Percentiles rank a stretch among this genome's conserved stretches.
Evolutionary conservation across 2,888 invertebrate species (phyloP).

Genomic region (Tanytarsus gracilentus): DNA sequence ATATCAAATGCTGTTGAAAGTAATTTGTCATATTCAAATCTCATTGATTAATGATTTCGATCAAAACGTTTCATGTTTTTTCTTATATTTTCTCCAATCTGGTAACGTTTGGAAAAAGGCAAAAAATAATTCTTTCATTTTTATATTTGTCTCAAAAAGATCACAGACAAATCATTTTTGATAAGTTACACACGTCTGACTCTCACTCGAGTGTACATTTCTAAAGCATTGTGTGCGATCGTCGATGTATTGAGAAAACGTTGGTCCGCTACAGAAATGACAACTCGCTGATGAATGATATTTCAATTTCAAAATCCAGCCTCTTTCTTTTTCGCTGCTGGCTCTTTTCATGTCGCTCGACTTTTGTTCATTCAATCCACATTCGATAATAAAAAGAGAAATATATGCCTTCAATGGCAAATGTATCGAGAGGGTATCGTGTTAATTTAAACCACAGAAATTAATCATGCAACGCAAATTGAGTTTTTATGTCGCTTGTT

Average conservation of each 20-base stretch:
- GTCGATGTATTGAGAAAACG: not conserved
- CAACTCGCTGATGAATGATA: conserved; percentile 25
- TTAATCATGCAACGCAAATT: conserved; percentile 28
- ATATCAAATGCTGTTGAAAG: not conserved
- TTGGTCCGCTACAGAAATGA: not conserved
- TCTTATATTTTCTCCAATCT: not conserved
- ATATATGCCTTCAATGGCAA: conserved; percentile 1
- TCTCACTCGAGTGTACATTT: not conserved
- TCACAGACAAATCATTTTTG: conserved; percentile 13
- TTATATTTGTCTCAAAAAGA: not conserved
- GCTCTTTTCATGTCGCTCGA: not conserved
- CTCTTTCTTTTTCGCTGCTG: not conserved
- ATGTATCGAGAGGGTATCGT: conserved; percentile 22
- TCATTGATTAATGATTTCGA: conserved; percentile 21
- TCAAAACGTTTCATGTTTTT: conserved; percentile 23
- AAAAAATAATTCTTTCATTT: not conserved
- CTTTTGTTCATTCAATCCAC: not conserved
- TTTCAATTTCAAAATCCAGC: conserved; percentile 13
- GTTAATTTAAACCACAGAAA: conserved; percentile 26
- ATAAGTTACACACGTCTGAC: not conserved
- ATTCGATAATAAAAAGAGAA: not conserved
- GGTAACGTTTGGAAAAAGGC: not conserved
- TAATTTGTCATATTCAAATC: conserved; percentile 28
- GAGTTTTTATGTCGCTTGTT: conserved; percentile 26
- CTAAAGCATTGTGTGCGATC: conserved; percentile 1